Conservation (phyloP, 2,888 invertebrate genomes). For the Serripes groenlandicus region DNA sequence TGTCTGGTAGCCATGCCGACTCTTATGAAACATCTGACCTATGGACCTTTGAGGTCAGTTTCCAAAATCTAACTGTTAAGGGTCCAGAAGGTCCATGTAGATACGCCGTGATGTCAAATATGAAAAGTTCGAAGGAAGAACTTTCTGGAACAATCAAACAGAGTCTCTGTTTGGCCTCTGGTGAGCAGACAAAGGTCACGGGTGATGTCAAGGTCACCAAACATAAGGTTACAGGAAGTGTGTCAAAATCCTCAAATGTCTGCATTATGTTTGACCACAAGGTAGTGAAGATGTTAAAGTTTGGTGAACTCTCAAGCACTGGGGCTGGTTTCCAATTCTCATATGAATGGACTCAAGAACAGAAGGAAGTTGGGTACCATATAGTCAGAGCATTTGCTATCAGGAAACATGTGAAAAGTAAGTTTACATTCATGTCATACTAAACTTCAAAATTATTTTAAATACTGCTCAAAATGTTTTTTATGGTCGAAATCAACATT, state of each 20-base stretch:
- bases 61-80: conserved; percentile 56
- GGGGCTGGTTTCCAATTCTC: conserved; percentile 65
- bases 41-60: conserved; percentile 71
- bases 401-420: conserved; percentile 67
- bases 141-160: conserved; percentile 30
- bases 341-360: conserved; percentile 67
- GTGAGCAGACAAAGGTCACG: conserved; percentile 54
- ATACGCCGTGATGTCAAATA: conserved; percentile 74
- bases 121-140: conserved; percentile 27
- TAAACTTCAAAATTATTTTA: too few relatives aligned
- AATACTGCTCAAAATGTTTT: too few relatives aligned
- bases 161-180: conserved; percentile 69
- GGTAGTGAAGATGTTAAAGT: conserved; percentile 44
- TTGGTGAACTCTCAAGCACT: conserved; percentile 50
- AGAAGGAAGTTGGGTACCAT: conserved; percentile 66
- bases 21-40: conserved; percentile 64
- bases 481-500: too few relatives aligned
- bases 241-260: conserved; percentile 64
- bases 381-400: conserved; percentile 71
- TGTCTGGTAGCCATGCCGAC: conserved; percentile 61
- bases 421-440: too few relatives aligned
- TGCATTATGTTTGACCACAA: conserved; percentile 69
- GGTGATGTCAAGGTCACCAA: conserved; percentile 62
- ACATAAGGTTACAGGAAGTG: conserved; percentile 64
- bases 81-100: conserved; percentile 77